Evolutionary conservation across 2,888 invertebrate genomes (phyloP).

Genomic region (Agapostemon virescens): DNA sequence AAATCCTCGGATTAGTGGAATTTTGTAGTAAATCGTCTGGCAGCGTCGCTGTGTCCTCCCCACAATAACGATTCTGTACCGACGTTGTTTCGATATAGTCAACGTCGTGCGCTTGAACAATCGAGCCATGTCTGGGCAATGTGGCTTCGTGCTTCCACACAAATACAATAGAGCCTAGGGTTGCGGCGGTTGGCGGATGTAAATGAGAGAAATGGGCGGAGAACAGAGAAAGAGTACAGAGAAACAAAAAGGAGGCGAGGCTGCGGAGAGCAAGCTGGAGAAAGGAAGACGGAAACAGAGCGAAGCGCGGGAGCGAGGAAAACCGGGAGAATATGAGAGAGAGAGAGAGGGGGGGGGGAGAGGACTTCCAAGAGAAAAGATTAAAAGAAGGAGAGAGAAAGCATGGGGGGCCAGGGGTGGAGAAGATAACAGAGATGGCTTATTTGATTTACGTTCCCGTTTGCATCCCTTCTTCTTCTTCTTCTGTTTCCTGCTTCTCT

Average conservation of each 20-base stretch:
- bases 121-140: constrained; percentile 45
- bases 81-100: constrained; percentile 59
- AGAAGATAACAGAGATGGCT: constrained; percentile 58
- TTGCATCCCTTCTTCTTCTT: constrained; percentile 32
- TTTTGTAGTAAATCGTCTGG: constrained; percentile 58
- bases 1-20: constrained; percentile 64
- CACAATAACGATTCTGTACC: constrained; percentile 68
- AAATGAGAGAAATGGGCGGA: constrained; percentile 27
- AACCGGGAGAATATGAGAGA: neutral
- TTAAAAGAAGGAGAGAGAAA: constrained; percentile 35
- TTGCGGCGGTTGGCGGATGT: constrained; percentile 19
- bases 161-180: constrained; percentile 29
- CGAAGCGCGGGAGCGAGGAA: neutral
- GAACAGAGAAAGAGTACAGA: constrained; percentile 12
- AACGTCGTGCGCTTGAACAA: constrained; percentile 48
- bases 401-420: constrained; percentile 22
- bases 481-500: neutral
- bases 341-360: neutral
- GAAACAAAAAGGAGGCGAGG: constrained; percentile 17
- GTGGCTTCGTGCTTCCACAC: constrained; percentile 48
- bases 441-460: constrained; percentile 65
- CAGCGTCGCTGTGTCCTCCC: constrained; percentile 34
- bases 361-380: constrained; percentile 30
- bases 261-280: constrained; percentile 13
- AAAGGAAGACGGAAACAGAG: neutral